phyloP scores from a whole-genome alignment of 2,888 invertebrate genomes.

The Xestia ashworthii region DNA sequence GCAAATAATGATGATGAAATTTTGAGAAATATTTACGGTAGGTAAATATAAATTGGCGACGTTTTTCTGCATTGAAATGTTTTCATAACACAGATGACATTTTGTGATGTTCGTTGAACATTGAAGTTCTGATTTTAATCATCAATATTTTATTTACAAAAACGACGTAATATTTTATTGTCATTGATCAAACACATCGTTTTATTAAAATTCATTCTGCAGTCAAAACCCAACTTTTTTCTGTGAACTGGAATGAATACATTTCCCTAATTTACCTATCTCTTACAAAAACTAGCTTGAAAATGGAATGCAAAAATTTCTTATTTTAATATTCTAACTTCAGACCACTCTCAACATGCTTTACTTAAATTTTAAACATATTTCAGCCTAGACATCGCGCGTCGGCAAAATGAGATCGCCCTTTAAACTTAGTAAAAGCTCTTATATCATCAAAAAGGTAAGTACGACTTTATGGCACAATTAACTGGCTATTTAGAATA shows the following conservation, averaged over 20 bases:
- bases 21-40: conserved; percentile 1
- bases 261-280: background rate
- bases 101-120: background rate
- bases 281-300: conserved; percentile 8
- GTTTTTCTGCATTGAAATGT: background rate
- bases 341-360: conserved; percentile 15
- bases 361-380: conserved; percentile 24
- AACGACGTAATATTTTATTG: background rate
- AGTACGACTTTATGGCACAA: conserved; percentile 46
- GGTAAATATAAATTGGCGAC: background rate
- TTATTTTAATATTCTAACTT: conserved; percentile 26
- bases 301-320: conserved; percentile 8
- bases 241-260: background rate
- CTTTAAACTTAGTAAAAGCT: conserved; percentile 47
- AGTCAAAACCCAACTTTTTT: background rate
- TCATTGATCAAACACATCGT: background rate
- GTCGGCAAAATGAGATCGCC: conserved; percentile 41
- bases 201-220: background rate
- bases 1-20: conserved; percentile 28
- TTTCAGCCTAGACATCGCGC: conserved; percentile 29
- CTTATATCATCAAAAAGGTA: conserved; percentile 52
- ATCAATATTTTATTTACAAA: background rate
- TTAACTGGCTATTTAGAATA: conserved; percentile 48
- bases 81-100: background rate
- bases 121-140: background rate